Evolutionary conservation across 2,113 vertebrate species (phyloP), one percentile per base, ranked within the genome.

Genomic region (Saiga tatarica): DNA sequence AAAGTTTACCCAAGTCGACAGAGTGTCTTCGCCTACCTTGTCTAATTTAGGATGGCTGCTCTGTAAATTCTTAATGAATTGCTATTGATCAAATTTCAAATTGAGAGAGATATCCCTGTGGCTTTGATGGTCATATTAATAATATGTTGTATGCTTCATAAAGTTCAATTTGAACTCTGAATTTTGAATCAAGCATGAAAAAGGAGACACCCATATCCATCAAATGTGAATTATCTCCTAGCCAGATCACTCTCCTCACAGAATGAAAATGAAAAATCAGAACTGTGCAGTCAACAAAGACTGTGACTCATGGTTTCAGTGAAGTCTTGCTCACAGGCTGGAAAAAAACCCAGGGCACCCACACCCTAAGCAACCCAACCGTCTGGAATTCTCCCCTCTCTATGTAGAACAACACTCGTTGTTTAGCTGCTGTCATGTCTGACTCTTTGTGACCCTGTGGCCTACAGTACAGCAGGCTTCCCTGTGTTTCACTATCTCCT

Each of bases 81-180:
- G n/a, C 62, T 97, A 59, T 93, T 92, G 94, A 96, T 97, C 64
- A 52, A 19, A 81, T 94, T 97, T 97, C 91, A 81, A 25, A 87
- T 78, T 78, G 91, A 82, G 87, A 97, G 83, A 81, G 71, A 39
- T n/a, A 39, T 55, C 39, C 87, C 47, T 94, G 7, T 71, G 74
- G 71, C 71, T 78, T 64, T 74, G 89, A 79, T 85, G 91, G 60
- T 52, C 62, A 25, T 94, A 91, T 97, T 94, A 97, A 94, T 97
- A 91, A 93, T 74, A 26, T 53, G 52, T 21, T 59, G 16, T 74
- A 50, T 95, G 89, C 67, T 93, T 97, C 71, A 33, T 89, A 93
- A 91, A 45, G 23, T 93, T 95, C 84, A 17, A 83, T 94, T 91
- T 86, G 87, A 97, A 94, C 62, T 87, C 47, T 86, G 79, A 45